These are phyloP conservation scores for Acanthosepion esculentum DNA, from an alignment of 2,888 invertebrate species.

Conservation along the genomic window DNA sequence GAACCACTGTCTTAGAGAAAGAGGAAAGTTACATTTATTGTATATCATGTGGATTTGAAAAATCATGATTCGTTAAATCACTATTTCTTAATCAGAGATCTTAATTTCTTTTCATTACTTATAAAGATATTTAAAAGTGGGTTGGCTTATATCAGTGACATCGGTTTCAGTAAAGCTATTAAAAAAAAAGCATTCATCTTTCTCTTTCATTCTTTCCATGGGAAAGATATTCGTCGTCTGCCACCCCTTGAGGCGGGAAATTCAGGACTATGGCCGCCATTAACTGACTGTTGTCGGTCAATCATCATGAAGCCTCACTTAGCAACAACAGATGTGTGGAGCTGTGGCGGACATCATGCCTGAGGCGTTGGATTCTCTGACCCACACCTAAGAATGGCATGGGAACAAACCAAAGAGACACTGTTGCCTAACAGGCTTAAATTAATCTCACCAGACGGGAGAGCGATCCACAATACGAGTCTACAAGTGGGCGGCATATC, in stretches of 20 bases:
- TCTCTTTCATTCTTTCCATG: not conserved
- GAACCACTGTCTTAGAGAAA: too few species aligned
- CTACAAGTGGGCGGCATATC: constrained; percentile 6
- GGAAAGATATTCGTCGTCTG: not conserved
- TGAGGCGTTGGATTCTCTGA: not conserved
- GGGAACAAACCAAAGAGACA: not conserved
- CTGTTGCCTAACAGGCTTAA: constrained; percentile 10
- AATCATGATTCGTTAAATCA: not conserved
- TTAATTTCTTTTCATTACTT: not conserved
- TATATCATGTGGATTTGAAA: too few species aligned
- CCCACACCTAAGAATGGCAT: not conserved
- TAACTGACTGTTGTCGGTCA: not conserved
- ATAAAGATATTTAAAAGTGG: not conserved
- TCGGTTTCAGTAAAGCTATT: not conserved
- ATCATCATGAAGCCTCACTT: not conserved
- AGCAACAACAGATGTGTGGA: constrained; percentile 4
- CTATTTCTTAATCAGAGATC: not conserved
- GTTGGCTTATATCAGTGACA: not conserved
- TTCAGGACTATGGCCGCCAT: not conserved
- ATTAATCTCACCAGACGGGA: not conserved
- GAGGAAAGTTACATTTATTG: too few species aligned
- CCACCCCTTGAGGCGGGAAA: not conserved
- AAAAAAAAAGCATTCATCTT: not conserved
- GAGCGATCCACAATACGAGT: not conserved
- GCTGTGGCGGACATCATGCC: not conserved